Conservation (phyloP, 2,888 invertebrate genomes). For the Chloroclystis v-ata region DNA sequence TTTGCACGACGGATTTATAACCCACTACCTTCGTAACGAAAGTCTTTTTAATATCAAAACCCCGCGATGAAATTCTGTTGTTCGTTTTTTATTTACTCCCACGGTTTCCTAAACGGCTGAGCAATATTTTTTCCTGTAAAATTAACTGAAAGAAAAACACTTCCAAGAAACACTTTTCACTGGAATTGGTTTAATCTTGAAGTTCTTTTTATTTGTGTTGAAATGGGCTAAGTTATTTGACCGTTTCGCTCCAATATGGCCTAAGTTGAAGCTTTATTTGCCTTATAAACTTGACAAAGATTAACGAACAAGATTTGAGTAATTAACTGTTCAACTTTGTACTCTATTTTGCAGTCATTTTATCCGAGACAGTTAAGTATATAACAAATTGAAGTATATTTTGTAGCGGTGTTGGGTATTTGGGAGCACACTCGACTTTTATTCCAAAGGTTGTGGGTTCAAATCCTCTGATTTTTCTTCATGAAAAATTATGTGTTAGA, state of each 20-base stretch:
- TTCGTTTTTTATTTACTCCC: slow-evolving; percentile 17
- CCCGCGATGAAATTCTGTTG: slow-evolving; percentile 26
- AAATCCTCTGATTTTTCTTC: too few relatives aligned
- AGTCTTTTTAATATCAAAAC: too few relatives aligned
- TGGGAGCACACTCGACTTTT: too few relatives aligned
- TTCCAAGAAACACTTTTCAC: slow-evolving; percentile 5
- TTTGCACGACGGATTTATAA: too few relatives aligned
- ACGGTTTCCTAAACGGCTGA: slow-evolving; percentile 20
- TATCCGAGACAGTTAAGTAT: background rate
- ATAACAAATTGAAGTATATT: too few relatives aligned
- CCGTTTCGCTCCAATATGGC: background rate
- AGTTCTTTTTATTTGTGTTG: slow-evolving; percentile 7
- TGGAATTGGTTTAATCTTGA: slow-evolving; percentile 7
- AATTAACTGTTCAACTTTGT: background rate
- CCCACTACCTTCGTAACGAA: too few relatives aligned
- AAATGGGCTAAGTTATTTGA: slow-evolving; percentile 1
- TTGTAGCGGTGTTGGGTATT: background rate
- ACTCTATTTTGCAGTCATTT: too few relatives aligned
- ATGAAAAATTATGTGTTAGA: too few relatives aligned
- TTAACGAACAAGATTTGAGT: background rate
- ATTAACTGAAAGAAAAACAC: slow-evolving; percentile 7
- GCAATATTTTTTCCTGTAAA: slow-evolving; percentile 19
- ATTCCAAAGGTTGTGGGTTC: too few relatives aligned
- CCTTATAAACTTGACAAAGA: background rate
- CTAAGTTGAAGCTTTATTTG: background rate